Base-by-base conservation (phyloP, 2,888 invertebrate species). In the Daptonema setosum region DNA sequence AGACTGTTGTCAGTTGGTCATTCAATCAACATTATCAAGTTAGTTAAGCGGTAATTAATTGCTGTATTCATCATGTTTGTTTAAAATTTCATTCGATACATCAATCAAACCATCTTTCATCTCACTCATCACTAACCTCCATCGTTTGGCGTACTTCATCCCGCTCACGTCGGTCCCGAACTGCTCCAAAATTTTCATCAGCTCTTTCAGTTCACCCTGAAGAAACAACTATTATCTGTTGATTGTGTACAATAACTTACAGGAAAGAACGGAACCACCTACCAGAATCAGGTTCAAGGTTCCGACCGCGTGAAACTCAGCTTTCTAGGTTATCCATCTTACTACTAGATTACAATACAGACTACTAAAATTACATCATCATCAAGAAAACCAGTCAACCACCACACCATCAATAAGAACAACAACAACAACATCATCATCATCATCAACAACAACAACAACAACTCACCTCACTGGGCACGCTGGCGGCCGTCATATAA, bases 151-250 rank as follows among this genome's bases (percentile, higher is more conserved):
- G 69, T 88, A 91, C n/a, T 81, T 76, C 70, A 93, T 75, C 0
- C 90, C 80, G 60, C 81, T 79, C 30, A 87, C 74, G 74, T 91
- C 87, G 72, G 88, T 88, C 47, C 87, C 86, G 11, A 83, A 82
- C 59, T 79, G 80, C 55, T 79, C 74, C 41, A 93, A 73, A 0
- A 83, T 83, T n/a, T 79, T 75, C 67, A 85, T 82, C 66, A 83
- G 83, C 69, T 84, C 84, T 63, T 83, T 83, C 66, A 84, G 80
- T 64, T 93, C 91, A 0, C 79, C 78, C 72, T 78, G 64, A 67
- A 65, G 59, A 17, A 17, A 35, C 8, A 11, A 35, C 17, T 17
- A 17, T 11, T 35, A n/a, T n/a, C n/a, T n/a, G n/a, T n/a, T n/a
- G n/a, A n/a, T n/a, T n/a, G n/a, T n/a, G n/a, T n/a, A n/a, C n/a